These are phyloP conservation scores for Drosophila leontia DNA, from an alignment of 1,140 invertebrate species.

Conservation along the genomic window DNA sequence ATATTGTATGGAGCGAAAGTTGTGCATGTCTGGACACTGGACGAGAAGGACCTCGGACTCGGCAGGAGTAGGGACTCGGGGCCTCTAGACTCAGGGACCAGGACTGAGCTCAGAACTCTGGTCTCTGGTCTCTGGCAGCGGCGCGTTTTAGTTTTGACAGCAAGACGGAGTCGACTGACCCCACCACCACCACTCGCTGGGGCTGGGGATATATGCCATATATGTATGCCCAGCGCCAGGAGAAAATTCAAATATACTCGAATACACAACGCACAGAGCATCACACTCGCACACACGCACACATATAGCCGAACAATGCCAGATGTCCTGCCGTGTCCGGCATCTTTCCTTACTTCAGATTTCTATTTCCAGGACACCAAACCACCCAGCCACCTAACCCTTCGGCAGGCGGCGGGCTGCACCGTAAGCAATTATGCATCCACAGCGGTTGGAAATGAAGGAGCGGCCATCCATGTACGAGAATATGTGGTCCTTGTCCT, in stretches of 20 bases:
- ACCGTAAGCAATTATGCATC: conserved; percentile 66
- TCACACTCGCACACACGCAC: conserved; percentile 2
- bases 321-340: conserved; percentile 64
- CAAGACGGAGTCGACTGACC: conserved; percentile 48
- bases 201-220: conserved; percentile 30
- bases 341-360: conserved; percentile 61
- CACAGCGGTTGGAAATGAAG: conserved; percentile 52
- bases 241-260: conserved; percentile 63
- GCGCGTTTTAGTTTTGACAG: conserved; percentile 80
- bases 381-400: conserved; percentile 8
- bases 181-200: conserved; percentile 16
- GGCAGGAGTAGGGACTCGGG: conserved; percentile 9
- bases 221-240: conserved; percentile 25
- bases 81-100: background rate
- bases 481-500: conserved; percentile 38
- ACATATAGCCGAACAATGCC: conserved; percentile 43
- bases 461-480: conserved; percentile 38
- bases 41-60: background rate
- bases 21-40: conserved; percentile 68
- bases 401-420: conserved; percentile 24
- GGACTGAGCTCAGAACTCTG: background rate
- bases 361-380: conserved; percentile 50
- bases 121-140: conserved; percentile 54
- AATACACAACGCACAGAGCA: conserved; percentile 26
- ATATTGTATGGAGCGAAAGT: conserved; percentile 82